Base-by-base conservation (phyloP, 1,140 invertebrate genomes). In the Camponotus floridanus region DNA sequence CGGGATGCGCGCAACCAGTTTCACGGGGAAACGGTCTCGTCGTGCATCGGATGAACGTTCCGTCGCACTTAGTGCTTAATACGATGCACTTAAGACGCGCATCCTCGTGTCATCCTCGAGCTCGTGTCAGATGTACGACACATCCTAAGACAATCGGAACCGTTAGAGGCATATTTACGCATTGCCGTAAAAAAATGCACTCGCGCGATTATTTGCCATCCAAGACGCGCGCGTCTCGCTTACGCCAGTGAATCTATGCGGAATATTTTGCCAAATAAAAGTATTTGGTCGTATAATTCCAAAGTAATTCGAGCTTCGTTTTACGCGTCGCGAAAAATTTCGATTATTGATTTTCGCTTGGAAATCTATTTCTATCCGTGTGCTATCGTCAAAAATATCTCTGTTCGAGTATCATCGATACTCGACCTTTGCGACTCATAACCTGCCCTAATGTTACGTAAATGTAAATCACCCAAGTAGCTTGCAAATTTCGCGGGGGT, bases 141-240 rank as follows among this genome's bases (percentile, higher is more conserved):
- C 84, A 91, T 92, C 92, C 91, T 85, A 92, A 68, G 90, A 92
- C 92, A 92, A 85, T 88, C 79, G 90, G 89, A 92, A 92, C 90
- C 92, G 92, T 90, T 93, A 93, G 61, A 86, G 88, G 91, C 45
- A 45, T 76, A 64, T 85, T 39, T 65, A 31, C 57, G 45, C 45
- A 65, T 39, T 51, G 21, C 31, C 31, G 21, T n/a, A 57, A 55
- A 67, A 68, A 85, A 80, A 85, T 78, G 74, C 62, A 31, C 36
- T 21, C 33, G n/a, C 71, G 5, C 64, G 51, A 36, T 9, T 5
- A 31, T 45, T 9, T n/a, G 18, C 57, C 36, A 61, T 74, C 36
- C 36, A 26, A 61, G 13, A 68, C 26, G 26, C 11, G 33, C 45
- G 36, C 3, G 36, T 13, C 13, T 39, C 31, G 71, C 26, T 26